Evolutionary conservation across 2,797 vertebrate species (phyloP), one percentile per base, ranked within the genome.

Genomic region (Pogoniulus pusillus): DNA sequence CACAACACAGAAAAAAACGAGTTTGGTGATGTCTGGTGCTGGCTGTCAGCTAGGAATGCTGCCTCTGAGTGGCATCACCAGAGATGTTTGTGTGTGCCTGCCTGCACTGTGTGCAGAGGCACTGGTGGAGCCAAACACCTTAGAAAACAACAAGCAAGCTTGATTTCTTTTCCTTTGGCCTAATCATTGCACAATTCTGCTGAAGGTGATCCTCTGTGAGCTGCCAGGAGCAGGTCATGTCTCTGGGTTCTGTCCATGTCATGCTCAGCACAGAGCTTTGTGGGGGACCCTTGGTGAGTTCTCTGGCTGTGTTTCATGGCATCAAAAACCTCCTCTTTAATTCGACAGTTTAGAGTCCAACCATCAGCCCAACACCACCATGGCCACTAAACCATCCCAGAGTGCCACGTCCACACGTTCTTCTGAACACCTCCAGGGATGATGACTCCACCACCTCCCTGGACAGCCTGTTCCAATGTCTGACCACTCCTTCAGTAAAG

Each of bases 251-350:
- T 22, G 20, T 54, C 8, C 1, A 2, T 60, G 43, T 35, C 15
- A 30, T 41, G 8, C 0, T 0, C 45, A 8, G 30, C 35, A 29
- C 47, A 77, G 54, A 82, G 77, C 37, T 60, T 64, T 6, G 15
- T 8, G 2, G n/a, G n/a, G 32, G 51, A 39, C 73, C 54, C 34
- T 55, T 0, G 0, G 17, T 65, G 51, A 12, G 84, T 79, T 79
- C 27, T 16, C 17, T 87, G 30, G 45, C 62, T 0, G 0, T 59
- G 34, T n/a, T 86, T 71, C 45, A 15, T 49, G 37, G 16, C 54
- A 39, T 49, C 43, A 84, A 39, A 39, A 45, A 79, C 27, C 82
- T 53, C 15, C 30, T 11, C 16, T 73, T 39, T 72, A 41, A 24
- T 85, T 26, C 22, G 29, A 10, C 5, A n/a, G 19, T 74, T 90